These are phyloP conservation scores for Strigops habroptila DNA, from an alignment of 2,113 vertebrate species.

Conservation along the genomic window DNA sequence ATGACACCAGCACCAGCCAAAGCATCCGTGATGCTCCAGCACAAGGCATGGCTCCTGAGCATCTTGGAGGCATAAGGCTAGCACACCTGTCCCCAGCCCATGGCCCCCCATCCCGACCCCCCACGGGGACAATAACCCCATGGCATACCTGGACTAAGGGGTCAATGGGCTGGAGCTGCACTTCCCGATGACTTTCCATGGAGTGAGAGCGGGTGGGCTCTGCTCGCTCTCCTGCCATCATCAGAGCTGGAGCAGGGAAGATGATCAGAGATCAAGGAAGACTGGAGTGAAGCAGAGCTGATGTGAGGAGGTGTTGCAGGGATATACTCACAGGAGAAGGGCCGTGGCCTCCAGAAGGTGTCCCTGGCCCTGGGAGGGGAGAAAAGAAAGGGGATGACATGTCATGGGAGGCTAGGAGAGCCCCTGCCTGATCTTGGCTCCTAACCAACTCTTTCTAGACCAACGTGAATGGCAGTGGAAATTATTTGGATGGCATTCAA, in stretches of 20 bases:
- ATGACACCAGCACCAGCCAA: not conserved
- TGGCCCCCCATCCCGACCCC: rapidly evolving
- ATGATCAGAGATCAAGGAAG: not conserved
- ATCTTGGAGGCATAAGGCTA: not conserved
- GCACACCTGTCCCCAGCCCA: not conserved
- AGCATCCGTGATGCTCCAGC: rapidly evolving
- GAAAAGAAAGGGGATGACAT: not conserved
- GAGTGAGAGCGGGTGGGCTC: not conserved
- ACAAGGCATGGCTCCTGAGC: rapidly evolving
- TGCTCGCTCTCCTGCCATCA: not conserved
- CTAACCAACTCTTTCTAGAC: not conserved
- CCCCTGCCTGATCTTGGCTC: not conserved
- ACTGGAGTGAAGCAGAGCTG: not conserved
- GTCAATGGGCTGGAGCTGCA: not conserved
- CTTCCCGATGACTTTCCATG: not conserved
- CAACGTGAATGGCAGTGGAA: not conserved
- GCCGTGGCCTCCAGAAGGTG: constrained; percentile 7
- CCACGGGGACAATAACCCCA: rapidly evolving
- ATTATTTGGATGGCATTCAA: not conserved
- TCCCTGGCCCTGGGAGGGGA: not conserved
- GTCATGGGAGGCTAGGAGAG: not conserved
- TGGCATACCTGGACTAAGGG: constrained; percentile 13
- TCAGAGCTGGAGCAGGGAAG: constrained; percentile 25
- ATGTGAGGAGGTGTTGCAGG: not conserved
- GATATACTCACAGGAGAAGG: constrained; percentile 49